Base-by-base conservation (phyloP, 1,140 invertebrate species). In the Cephus cinctus region DNA sequence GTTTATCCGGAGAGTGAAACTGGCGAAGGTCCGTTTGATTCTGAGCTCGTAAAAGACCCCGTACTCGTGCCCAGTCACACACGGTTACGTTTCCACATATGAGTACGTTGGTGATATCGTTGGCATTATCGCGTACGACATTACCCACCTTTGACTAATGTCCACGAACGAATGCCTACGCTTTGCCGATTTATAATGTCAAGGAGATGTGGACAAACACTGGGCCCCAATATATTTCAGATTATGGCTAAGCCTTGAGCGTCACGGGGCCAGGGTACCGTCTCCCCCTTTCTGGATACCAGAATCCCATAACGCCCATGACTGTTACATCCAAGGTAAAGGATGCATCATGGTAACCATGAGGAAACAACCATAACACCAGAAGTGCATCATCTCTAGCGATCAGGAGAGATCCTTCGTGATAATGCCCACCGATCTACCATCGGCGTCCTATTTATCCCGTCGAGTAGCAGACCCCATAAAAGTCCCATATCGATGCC, bases 131-230 rank as follows among this genome's bases (percentile, higher is more conserved):
- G 72, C 65, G 52, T 60, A 67, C 67, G 72, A 71, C 69, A 69
- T 73, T 73, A 67, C 67, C 58, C 44, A 62, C 54, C 70, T 74
- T 76, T 75, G 74, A 75, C 70, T 76, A 76, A 75, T 76, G 74
- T 74, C 57, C 71, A 65, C 65, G 66, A 71, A 69, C 65, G 67
- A 74, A 75, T 75, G 71, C 72, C 71, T 75, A 74, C 71, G 72
- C 72, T 72, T 72, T 63, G 65, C 67, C 74, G 66, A 73, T 76
- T 75, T 75, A 75, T 74, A 75, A 75, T 69, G 63, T 71, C 70
- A 74, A 72, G 71, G 67, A 74, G 70, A 75, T 73, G 70, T 71
- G 70, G 71, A 72, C 70, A 73, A 75, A 75, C 73, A 74, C 61
- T 65, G 62, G 61, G 64, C 65, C 71, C 73, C 71, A 69, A 76